These are phyloP conservation scores for Rotaria macrura DNA, from an alignment of 2,888 invertebrate species.

Conservation along the genomic window DNA sequence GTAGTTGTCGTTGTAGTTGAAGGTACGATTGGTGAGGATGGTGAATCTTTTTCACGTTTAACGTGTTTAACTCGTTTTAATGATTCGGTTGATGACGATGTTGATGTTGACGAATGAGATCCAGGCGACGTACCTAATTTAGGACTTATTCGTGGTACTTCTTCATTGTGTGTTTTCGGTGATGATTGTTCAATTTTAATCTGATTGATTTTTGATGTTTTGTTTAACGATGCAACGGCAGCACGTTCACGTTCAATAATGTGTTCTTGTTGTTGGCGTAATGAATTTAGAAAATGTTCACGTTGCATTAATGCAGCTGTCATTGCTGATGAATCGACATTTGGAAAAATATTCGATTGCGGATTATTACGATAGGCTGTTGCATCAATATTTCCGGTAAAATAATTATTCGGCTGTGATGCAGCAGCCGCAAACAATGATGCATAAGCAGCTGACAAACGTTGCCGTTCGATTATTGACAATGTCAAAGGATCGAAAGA, in stretches of 20 bases:
- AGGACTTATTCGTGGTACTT: background rate
- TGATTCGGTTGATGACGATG: background rate
- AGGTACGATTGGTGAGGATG: background rate
- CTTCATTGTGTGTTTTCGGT: background rate
- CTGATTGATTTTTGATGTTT: background rate
- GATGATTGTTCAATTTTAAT: background rate
- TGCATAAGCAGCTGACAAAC: conserved; percentile 18
- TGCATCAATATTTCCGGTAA: background rate
- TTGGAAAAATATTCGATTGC: background rate
- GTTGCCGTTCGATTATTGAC: conserved; percentile 11
- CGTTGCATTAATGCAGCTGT: background rate
- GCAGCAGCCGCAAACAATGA: background rate
- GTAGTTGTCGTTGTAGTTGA: background rate
- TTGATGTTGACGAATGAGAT: background rate
- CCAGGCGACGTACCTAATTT: background rate
- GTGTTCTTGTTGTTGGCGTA: background rate
- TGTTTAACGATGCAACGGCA: background rate
- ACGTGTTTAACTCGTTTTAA: background rate
- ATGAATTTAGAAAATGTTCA: conserved; percentile 5
- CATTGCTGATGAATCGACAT: background rate
- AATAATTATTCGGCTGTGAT: background rate
- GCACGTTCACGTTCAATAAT: conserved; percentile 9
- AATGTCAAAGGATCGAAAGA: background rate
- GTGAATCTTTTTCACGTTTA: background rate
- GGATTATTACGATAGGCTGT: background rate